Evolutionary conservation across 2,113 vertebrate species (phyloP).

Genomic region (Lontra canadensis): DNA sequence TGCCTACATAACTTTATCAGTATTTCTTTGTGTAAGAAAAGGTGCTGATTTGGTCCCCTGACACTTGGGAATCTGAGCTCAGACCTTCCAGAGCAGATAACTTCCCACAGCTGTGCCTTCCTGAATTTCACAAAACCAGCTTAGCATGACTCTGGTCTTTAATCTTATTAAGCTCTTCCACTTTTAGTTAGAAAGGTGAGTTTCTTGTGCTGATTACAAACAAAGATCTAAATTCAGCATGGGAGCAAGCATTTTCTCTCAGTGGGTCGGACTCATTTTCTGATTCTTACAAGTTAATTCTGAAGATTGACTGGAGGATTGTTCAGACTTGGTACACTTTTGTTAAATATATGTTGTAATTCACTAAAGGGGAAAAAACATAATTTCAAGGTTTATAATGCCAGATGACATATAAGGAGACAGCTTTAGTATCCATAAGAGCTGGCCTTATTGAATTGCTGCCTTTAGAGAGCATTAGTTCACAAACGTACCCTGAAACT

Average conservation of each 20-base stretch:
- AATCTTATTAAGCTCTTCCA: background rate
- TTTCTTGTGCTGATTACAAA: background rate
- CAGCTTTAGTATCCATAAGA: background rate
- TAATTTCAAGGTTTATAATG: background rate
- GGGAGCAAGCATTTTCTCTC: background rate
- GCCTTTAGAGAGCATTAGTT: background rate
- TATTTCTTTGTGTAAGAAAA: background rate
- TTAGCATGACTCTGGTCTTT: rapidly evolving
- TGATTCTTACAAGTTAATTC: background rate
- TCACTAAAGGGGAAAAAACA: background rate
- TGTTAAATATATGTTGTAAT: background rate
- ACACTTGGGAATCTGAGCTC: background rate
- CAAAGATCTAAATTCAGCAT: background rate
- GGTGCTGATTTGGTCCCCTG: rapidly evolving
- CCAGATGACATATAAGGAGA: background rate
- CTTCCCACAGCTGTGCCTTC: background rate
- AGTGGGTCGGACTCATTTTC: background rate
- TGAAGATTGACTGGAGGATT: background rate
- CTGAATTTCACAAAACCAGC: background rate
- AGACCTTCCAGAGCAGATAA: background rate
- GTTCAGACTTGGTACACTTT: rapidly evolving
- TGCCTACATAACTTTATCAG: rapidly evolving
- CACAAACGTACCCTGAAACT: background rate
- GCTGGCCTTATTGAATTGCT: rapidly evolving
- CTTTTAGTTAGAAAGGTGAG: background rate